phyloP scores from a whole-genome alignment of 1,140 invertebrate genomes.

The Helicoverpa zea region DNA sequence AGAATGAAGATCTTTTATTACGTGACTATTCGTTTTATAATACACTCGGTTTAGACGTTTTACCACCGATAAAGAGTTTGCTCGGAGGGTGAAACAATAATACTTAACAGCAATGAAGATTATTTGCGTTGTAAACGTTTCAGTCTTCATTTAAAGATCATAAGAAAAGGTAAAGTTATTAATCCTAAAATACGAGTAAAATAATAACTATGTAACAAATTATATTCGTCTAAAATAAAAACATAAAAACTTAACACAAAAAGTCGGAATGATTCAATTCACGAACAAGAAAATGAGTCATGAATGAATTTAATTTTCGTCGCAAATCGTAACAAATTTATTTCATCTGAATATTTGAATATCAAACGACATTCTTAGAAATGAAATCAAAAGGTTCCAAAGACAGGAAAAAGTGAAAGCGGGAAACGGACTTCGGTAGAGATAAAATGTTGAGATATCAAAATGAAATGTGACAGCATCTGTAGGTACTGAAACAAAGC shows the following conservation, averaged over 20 bases:
- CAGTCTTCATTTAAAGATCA: no score
- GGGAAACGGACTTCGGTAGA: background rate
- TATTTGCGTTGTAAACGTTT: no score
- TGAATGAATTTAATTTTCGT: background rate
- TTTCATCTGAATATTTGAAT: background rate
- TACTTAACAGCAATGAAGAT: no score
- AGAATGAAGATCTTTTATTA: background rate
- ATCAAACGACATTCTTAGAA: background rate
- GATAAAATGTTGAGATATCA: background rate
- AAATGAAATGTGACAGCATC: background rate
- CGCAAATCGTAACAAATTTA: background rate
- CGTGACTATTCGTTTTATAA: no score
- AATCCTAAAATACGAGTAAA: no score
- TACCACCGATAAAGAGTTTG: no score
- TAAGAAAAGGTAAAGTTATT: no score
- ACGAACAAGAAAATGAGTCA: slow-evolving; percentile 1
- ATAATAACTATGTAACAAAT: no score
- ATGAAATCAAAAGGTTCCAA: background rate
- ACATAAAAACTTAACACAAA: background rate
- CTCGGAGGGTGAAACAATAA: no score
- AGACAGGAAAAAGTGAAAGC: background rate
- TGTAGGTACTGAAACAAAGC: no score
- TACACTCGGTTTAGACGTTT: no score
- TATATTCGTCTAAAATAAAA: background rate
- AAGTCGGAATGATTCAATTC: background rate